These are phyloP conservation scores for Danio jaintianensis DNA, from an alignment of 2,797 vertebrate species.

Conservation along the genomic window DNA sequence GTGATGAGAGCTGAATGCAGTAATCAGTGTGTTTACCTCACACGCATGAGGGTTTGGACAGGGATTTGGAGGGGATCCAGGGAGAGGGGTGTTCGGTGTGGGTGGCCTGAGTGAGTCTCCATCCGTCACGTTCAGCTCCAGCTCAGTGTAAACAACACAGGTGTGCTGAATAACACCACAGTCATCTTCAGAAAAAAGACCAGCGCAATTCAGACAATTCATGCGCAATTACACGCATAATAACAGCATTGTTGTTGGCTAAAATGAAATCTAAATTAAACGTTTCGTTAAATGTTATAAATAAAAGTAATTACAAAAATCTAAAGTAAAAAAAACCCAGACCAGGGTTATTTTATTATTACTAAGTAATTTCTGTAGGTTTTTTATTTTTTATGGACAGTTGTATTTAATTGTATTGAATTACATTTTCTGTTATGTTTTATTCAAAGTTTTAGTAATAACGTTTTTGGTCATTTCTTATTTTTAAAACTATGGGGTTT, in stretches of 20 bases:
- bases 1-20: conserved; percentile 62
- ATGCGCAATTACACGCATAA: conserved; percentile 4
- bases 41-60: conserved; percentile 43
- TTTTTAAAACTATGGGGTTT: too few relatives aligned
- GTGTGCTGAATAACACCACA: conserved; percentile 24
- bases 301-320: neutral
- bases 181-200: conserved; percentile 11
- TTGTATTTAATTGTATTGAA: too few relatives aligned
- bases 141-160: conserved; percentile 58
- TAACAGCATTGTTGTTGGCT: neutral
- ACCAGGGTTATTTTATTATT: neutral
- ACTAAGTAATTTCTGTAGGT: too few relatives aligned
- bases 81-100: conserved; percentile 47
- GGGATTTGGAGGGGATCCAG: conserved; percentile 51
- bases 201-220: conserved; percentile 41
- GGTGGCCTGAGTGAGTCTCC: conserved; percentile 55
- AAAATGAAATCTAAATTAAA: neutral
- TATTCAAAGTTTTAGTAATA: too few relatives aligned
- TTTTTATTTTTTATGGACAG: too few relatives aligned
- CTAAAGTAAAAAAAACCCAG: neutral
- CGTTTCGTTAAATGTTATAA: too few relatives aligned
- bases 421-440: too few relatives aligned
- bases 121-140: conserved; percentile 56
- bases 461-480: too few relatives aligned
- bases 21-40: conserved; percentile 63